These are phyloP conservation scores for Apantesis nais DNA, from an alignment of 2,888 invertebrate genomes.

Conservation along the genomic window DNA sequence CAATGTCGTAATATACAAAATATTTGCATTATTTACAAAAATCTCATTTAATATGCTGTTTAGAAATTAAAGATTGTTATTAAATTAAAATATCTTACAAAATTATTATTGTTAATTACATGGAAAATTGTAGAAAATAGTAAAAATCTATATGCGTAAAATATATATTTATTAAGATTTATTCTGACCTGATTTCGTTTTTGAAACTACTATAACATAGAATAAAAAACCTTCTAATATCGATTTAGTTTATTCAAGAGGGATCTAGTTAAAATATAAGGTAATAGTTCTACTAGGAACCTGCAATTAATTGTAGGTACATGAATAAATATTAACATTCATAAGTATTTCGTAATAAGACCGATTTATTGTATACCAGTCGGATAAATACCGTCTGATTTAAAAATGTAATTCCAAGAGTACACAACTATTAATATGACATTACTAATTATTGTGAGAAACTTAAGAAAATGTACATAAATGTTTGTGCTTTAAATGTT, in stretches of 20 bases:
- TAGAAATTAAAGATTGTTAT: constrained; percentile 15
- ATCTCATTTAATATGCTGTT: constrained; percentile 27
- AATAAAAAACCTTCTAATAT: not conserved
- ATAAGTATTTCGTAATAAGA: not conserved
- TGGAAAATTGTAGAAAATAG: not conserved
- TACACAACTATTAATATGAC: no score
- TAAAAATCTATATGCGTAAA: not conserved
- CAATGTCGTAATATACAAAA: constrained; percentile 51
- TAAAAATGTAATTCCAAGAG: not conserved
- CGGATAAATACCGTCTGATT: not conserved
- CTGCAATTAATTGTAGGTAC: not conserved
- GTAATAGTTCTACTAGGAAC: not conserved
- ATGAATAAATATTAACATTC: not conserved
- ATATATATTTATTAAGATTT: not conserved
- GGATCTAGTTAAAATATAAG: not conserved
- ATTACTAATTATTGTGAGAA: no score
- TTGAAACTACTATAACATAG: not conserved
- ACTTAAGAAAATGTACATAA: not conserved
- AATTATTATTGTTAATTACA: not conserved
- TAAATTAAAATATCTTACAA: not conserved
- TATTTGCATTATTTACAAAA: constrained; percentile 49
- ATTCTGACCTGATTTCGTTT: not conserved
- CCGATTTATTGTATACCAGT: not conserved
- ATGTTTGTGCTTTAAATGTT: not conserved
- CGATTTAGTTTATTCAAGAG: not conserved